Base-by-base conservation (phyloP, 1,140 invertebrate species). In the Zophobas morio region DNA sequence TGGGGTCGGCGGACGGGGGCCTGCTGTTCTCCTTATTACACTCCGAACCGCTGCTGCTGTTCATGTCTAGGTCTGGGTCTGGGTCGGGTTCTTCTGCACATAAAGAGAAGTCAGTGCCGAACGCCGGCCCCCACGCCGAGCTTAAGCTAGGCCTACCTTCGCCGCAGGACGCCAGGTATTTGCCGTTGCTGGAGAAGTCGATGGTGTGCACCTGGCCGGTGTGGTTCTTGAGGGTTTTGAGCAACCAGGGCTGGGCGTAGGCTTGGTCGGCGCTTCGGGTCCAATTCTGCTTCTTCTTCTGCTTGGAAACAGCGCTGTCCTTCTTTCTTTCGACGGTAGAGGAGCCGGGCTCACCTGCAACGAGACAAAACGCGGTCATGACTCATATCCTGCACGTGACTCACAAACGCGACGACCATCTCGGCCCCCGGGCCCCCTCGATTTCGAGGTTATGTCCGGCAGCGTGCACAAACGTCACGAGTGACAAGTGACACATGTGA, bases 141-240 rank as follows among this genome's bases (percentile, higher is more conserved):
- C 36, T 34, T n/a, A 36, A 53, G 2, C 6, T 46, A 3, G 2
- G 89, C 90, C 88, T 91, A 96, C 95, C 95, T 90, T 95, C 93
- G 78, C 92, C 92, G 84, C 93, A 94, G 56, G 94, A 93, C 53
- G 93, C 93, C 76, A 97, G 88, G 82, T 92, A 96, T 88, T 96
- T 96, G 60, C 93, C 94, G 87, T 96, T 96, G 5, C 90, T 89
- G 57, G 94, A 95, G 83, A 96, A 94, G 84, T 94, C 92, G 83
- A 96, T 90, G 66, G 94, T 91, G 0, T 93, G 85, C 33, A 97
- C 91, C 0, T 87, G 86, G 0, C 90, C 91, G 1, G 91, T 93
- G 82, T 97, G 95, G 6, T 94, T 94, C 85, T 96, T 96, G 46
- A 97, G 87, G 6, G 92, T 91, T 36, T 92, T 90, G 0, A 93